Evolutionary conservation across 2,888 invertebrate genomes (phyloP), one percentile per base, ranked within the genome.

Genomic region (Alsophila aescularia): DNA sequence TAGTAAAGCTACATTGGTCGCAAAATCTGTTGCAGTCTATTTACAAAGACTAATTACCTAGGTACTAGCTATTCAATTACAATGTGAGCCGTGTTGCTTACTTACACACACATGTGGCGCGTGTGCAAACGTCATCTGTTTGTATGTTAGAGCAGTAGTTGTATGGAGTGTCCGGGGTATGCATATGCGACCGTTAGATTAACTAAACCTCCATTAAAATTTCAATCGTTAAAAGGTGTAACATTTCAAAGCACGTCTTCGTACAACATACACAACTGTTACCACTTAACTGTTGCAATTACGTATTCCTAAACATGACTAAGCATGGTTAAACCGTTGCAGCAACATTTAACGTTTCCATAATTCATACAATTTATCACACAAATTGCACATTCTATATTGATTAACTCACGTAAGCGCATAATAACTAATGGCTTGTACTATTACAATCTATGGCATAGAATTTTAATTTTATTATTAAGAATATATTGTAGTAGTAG

Each of bases 321-420:
- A 2, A n/a, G 36, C n/a, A n/a, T n/a, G n/a, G n/a, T 2, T 7
- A 31, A 21, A 52, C 39, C 40, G 51, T 44, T 51, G 37, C 21
- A 12, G 31, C 31, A 31, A 27, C 34, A 34, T 44, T 32, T 15
- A 44, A 35, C 45, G 47, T 53, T 48, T 53, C 52, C 47, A 36
- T 53, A 48, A 48, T 48, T 48, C 48, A 32, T 53, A 37, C 42
- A 35, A 29, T 42, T 45, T 47, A 24, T 42, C 47, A 47, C 15
- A 42, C 21, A 52, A 44, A 44, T 47, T 47, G 41, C 41, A 36
- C 41, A 47, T 53, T 47, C 41, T 42, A 14, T 53, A 47, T 52
- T 47, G 47, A 52, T 43, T 40, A 41, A 41, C 9, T 35, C 40
- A 29, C 29, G 44, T 34, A 16, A 32, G 24, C 18, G 5, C 18